Evolutionary conservation across 2,797 vertebrate genomes (phyloP), one percentile per base, ranked within the genome.

Genomic region (Pseudopleuronectes americanus): DNA sequence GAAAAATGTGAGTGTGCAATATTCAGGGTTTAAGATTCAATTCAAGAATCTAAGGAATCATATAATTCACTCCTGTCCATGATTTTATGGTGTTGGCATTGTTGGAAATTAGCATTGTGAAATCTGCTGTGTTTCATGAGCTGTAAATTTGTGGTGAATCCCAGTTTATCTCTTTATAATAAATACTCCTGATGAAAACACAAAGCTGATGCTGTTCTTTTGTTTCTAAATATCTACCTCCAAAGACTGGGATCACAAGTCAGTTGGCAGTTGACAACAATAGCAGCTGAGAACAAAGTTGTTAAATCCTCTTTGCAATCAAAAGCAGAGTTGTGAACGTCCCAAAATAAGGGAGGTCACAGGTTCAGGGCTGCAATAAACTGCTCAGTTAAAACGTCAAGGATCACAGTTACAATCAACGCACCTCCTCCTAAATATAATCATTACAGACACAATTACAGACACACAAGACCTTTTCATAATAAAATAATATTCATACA

Each of bases 241-340:
- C 4, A 4, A 17, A 17, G 16, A 43, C 41, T 38, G 41, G n/a
- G 33, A 57, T 38, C n/a, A 43, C n/a, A 47, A 57, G 7, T 19
- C 23, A 55, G 28, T 22, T 3, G 6, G 7, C 52, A 43, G 21
- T n/a, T 52, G 45, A 54, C 47, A 62, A 51, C 41, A 61, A 19
- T 22, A 65, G 33, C 45, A 64, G 62, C 58, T 57, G 60, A 60
- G 33, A 80, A 62, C 65, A 54, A 66, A 71, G 26, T 62, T 54
- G 60, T 76, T 71, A 65, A 75, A 68, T 57, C 56, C 62, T 62
- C 47, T 72, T 69, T 58, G 54, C 55, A 72, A 72, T 75, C 81
- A 70, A 77, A 67, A 52, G 28, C 23, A 62, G 57, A 60, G 65
- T 36, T 48, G 26, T 24, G 45, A 68, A 71, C 4, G 1, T 83